Base-by-base conservation (phyloP, 2,113 vertebrate species). In the Dasyprocta punctata region DNA sequence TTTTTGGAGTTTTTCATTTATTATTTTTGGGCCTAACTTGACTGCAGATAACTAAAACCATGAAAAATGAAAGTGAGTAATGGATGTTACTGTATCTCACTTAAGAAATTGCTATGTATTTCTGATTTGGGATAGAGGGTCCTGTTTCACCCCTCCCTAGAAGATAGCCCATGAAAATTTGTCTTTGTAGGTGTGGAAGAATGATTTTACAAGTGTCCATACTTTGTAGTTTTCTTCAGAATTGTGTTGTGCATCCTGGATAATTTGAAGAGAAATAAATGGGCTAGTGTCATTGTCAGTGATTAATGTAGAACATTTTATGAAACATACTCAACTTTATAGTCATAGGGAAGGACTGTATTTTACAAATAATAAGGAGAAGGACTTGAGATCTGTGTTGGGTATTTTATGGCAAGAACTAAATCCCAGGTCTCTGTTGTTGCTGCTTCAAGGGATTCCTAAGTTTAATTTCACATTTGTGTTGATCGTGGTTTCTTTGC, bases 381-480 rank as follows among this genome's bases (percentile, higher is more conserved):
- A 94, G 24, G 30, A 33, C 47, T 69, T 33, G 77, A 82, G 63
- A 7, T 24, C 12, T 17, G 7, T 47, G 47, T 61, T 73, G 36
- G n/a, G 41, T 71, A 60, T 82, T 24, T 19, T 1, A 47, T 75
- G 49, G 8, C 54, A 36, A 77, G 85, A 95, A 60, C 58, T 60
- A 94, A 82, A 65, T 52, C 24, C 83, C 8, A 84, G 58, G 54
- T 67, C 52, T 94, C 67, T 92, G 8, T 90, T 78, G 3, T 86
- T 97, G 0, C 38, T 10, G 69, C 12, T 3, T 67, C 0, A 71
- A 80, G 52, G 20, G 38, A 61, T 41, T 94, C 52, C 20, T 92
- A 56, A 73, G 47, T 96, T 92, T 94, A 82, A 81, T 90, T 94
- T 91, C 61, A 89, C 36, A 36, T 80, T 77, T 67, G 49, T 90